Evolutionary conservation across 2,113 vertebrate species (phyloP), one percentile per base, ranked within the genome.

Genomic region (Poeciliopsis turrubarensis): DNA sequence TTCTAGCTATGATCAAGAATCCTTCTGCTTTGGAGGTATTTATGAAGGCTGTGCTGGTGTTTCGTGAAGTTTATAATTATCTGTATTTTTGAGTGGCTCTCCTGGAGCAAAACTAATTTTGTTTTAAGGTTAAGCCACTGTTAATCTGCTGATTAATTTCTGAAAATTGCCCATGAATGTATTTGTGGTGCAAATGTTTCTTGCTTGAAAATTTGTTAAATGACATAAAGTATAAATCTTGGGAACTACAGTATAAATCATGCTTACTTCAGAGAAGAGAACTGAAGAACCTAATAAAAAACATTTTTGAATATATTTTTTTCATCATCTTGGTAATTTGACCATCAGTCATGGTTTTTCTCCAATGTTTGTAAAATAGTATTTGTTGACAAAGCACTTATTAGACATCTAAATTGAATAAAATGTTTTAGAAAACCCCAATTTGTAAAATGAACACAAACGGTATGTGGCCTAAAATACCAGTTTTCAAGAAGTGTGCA

Each of bases 1-100:
- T 75, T 57, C 66, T 81, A 75, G 76, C 74, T 67, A 77, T 73
- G 72, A 74, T 85, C 47, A 73, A 86, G 75, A 73, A 70, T 78
- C 71, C 70, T 75, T 60, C 39, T 54, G 71, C 84, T 79, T 75
- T 66, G 54, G 67, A 39, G 11, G 68, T 13, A 34, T 22, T 27
- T 26, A 10, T 17, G 60, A 17, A 68, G 44, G 13, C 54, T 19
- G 3, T 61, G 26, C 30, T 37, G 14, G 37, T 27, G 34, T 41
- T 57, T 54, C 6, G 5, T 54, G 19, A 9, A 7, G 7, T 19
- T 70, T 37, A 63, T n/a, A 78, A 57, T 25, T 65, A 41, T 64
- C 51, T 39, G 70, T 47, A 62, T 44, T 65, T 51, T 25, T 4
- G 29, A 39, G 27, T 57, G 30, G 44, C 6, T 66, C 57, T 67